Evolutionary conservation across 1,140 invertebrate genomes (phyloP).

Genomic region (Bombus affinis): DNA sequence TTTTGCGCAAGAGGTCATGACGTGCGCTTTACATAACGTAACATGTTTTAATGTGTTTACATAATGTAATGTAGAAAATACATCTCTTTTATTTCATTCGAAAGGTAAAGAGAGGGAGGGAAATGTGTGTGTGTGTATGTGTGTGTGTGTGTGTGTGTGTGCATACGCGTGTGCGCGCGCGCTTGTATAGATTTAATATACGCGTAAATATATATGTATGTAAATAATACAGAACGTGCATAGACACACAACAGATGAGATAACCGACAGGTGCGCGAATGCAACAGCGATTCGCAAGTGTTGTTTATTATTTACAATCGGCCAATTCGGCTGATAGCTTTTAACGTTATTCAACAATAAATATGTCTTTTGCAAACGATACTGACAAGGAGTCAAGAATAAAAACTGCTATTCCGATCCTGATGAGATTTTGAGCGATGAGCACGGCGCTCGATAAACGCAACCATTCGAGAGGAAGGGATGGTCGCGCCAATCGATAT

Average conservation of each 20-base stretch:
- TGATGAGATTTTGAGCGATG: constrained; percentile 78
- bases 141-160: too few relatives aligned
- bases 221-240: background rate
- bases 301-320: constrained; percentile 30
- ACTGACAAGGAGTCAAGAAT: constrained; percentile 65
- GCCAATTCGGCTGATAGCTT: background rate
- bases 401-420: constrained; percentile 79
- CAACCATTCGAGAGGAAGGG: constrained; percentile 78
- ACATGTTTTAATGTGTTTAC: background rate
- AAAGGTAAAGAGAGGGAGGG: background rate
- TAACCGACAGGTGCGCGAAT: background rate
- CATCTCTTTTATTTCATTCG: background rate
- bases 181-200: background rate
- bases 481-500: constrained; percentile 78
- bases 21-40: too few relatives aligned
- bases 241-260: background rate
- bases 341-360: background rate
- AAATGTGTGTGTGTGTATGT: too few relatives aligned
- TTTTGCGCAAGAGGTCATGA: too few relatives aligned
- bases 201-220: background rate
- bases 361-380: constrained; percentile 18
- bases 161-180: background rate
- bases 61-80: background rate
- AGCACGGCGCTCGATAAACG: constrained; percentile 80
- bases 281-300: background rate